A percentile compares a stretch with the other conserved stretches of the same genome.
phyloP scores from a whole-genome alignment of 2,888 invertebrate species.

The Arrhopalites spinosus region DNA sequence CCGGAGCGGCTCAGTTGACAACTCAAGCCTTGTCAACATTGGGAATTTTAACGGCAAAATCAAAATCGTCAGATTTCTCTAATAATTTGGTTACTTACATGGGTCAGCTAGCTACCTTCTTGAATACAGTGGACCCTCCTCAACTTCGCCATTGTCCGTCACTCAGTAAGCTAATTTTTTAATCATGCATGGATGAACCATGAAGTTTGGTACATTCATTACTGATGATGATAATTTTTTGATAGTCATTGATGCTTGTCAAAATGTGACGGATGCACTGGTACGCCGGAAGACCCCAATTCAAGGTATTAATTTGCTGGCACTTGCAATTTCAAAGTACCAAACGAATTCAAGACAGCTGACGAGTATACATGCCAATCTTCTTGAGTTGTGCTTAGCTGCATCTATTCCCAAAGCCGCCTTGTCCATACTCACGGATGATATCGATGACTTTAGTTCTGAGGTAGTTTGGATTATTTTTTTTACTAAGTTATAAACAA shows the following conservation, averaged over 20 bases:
- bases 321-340: constrained; percentile 75
- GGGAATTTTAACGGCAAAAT: constrained; percentile 48
- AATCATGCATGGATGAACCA: neutral
- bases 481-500: neutral
- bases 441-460: constrained; percentile 87
- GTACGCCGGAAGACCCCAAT: constrained; percentile 78
- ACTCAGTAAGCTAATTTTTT: constrained; percentile 35
- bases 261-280: constrained; percentile 77
- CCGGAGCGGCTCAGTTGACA: constrained; percentile 30
- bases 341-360: constrained; percentile 65
- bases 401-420: constrained; percentile 92
- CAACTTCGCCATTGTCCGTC: constrained; percentile 40
- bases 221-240: constrained; percentile 51
- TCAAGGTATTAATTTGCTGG: constrained; percentile 80
- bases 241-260: constrained; percentile 83
- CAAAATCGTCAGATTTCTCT: constrained; percentile 44
- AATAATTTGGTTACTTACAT: constrained; percentile 46
- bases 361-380: constrained; percentile 91
- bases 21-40: constrained; percentile 39
- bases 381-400: constrained; percentile 87
- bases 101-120: constrained; percentile 39
- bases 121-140: constrained; percentile 35
- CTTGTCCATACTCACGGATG: constrained; percentile 82
- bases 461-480: constrained; percentile 66
- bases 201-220: neutral